These are phyloP conservation scores for Aphidius colemani DNA, from an alignment of 2,888 invertebrate species.

Conservation along the genomic window DNA sequence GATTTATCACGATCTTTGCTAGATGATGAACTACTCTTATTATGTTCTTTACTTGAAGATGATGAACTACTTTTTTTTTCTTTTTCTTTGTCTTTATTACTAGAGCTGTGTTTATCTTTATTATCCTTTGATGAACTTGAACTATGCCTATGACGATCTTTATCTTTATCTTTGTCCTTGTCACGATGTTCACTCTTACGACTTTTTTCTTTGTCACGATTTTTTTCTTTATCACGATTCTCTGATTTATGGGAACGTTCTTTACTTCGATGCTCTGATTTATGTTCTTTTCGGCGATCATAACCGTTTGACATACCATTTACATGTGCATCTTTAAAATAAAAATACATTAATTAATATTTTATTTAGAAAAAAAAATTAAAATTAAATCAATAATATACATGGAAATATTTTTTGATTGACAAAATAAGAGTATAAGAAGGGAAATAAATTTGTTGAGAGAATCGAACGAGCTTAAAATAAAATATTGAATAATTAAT, in stretches of 20 bases:
- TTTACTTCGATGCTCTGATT: slow-evolving; percentile 64
- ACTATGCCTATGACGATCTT: slow-evolving; percentile 56
- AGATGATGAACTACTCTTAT: slow-evolving; percentile 49
- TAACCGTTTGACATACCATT: slow-evolving; percentile 85
- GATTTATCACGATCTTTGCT: slow-evolving; percentile 62
- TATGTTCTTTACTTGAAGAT: slow-evolving; percentile 58
- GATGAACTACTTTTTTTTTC: slow-evolving; percentile 51
- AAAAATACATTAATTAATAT: neutral
- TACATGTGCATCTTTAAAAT: slow-evolving; percentile 63
- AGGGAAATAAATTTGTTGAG: neutral
- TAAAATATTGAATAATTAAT: too few relatives aligned
- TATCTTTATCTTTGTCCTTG: slow-evolving; percentile 70
- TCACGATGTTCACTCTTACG: slow-evolving; percentile 65
- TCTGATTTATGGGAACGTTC: slow-evolving; percentile 59
- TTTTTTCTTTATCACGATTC: slow-evolving; percentile 62
- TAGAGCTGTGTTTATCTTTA: slow-evolving; percentile 61
- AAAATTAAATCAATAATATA: neutral
- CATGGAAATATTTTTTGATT: neutral
- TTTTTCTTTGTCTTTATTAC: slow-evolving; percentile 58
- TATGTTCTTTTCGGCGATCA: slow-evolving; percentile 64
- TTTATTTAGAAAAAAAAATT: neutral
- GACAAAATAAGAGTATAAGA: slow-evolving; percentile 9
- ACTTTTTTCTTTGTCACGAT: slow-evolving; percentile 65
- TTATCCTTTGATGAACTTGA: slow-evolving; percentile 52
- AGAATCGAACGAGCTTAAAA: too few relatives aligned